Evolutionary conservation across 1,140 invertebrate genomes (phyloP), one percentile per base, ranked within the genome.

Genomic region (Zeugodacus cucurbitae): DNA sequence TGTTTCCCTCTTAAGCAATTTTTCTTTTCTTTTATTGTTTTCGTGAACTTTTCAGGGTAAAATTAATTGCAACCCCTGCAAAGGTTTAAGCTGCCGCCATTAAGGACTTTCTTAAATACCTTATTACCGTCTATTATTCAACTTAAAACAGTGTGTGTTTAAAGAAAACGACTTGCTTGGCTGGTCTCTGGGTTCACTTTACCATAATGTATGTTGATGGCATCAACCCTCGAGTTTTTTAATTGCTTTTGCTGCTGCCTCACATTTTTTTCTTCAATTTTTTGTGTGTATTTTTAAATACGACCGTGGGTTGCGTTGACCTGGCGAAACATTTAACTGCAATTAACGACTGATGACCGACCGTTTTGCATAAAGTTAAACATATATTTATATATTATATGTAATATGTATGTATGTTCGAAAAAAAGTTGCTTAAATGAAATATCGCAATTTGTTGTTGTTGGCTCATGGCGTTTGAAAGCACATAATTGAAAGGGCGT

Each of bases 251-350:
- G 6, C 26, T 82, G 44, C 41, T 82, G 20, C 17, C n/a, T 48
- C 14, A 70, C 34, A 70, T 0, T 29, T 70, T 34, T 29, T 70
- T 70, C 17, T 37, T 37, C 3, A 2, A 64, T 34, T 20, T 34
- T 70, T 54, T 54, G 14, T 20, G 14, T 54, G 1, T 34, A 20
- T n/a, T 34, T 41, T 82, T 54, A 32, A 54, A 82, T 82, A 54
- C 48, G 74, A 78, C 70, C 70, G 37, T 78, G 20, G 22, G 70
- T 26, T 78, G 20, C 22, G 34, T 32, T 44, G 41, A 82, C 74
- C 74, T 82, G 74, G 41, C 74, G 44, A 82, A 82, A 82, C 74
- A 82, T 82, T 82, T 82, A 82, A 82, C 74, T 82, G 74, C 74
- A 82, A 82, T 82, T 82, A 82, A 48, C 74, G 74, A 37, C 74